Conservation (phyloP, 2,797 vertebrate genomes). For the Eulemur rubriventer region DNA sequence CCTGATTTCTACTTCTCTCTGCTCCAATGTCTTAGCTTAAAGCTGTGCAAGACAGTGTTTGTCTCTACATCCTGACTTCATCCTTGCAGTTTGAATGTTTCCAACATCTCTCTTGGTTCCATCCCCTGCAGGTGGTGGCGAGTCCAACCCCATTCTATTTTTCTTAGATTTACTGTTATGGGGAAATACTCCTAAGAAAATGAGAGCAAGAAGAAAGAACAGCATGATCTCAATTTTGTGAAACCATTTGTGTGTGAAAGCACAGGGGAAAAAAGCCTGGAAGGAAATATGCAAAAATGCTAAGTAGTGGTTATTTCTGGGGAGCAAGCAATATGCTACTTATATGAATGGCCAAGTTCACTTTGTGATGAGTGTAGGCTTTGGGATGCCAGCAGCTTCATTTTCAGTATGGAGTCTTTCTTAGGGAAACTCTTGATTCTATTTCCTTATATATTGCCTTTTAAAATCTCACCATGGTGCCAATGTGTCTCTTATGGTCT, state of each 20-base stretch:
- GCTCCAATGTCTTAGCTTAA: neutral
- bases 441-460: constrained; percentile 39
- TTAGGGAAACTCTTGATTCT: constrained; percentile 18
- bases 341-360: neutral
- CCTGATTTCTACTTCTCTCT: neutral
- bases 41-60: neutral
- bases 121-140: neutral
- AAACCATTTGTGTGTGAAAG: neutral
- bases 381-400: neutral
- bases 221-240: neutral
- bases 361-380: neutral
- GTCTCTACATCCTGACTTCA: neutral
- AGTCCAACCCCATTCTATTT: neutral
- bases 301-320: constrained; percentile 52
- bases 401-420: constrained; percentile 36
- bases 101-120: neutral
- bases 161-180: neutral
- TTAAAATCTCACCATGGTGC: constrained; percentile 26
- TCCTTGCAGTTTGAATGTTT: neutral
- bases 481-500: constrained; percentile 48
- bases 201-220: constrained; percentile 20
- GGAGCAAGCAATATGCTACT: neutral
- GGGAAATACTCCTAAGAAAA: constrained; percentile 39
- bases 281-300: constrained; percentile 29
- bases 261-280: neutral